These are phyloP conservation scores for Zingel zingel DNA, from an alignment of 2,113 vertebrate genomes.

Conservation along the genomic window DNA sequence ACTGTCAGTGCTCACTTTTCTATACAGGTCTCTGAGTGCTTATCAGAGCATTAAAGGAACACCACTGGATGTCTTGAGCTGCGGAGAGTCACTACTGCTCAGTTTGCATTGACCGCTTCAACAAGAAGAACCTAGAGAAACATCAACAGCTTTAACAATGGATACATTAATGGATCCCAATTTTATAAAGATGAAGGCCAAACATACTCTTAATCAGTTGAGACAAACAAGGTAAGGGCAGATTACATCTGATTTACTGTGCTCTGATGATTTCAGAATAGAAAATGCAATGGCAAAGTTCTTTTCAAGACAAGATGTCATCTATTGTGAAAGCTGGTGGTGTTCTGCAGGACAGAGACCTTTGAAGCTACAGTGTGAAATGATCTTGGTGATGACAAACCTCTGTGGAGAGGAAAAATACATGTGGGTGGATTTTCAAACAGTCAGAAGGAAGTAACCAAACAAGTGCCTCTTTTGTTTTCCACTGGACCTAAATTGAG, in stretches of 20 bases:
- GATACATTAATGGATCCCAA: no score
- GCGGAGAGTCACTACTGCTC: not conserved
- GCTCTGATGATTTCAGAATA: not conserved
- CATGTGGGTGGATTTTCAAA: not conserved
- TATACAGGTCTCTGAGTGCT: not conserved
- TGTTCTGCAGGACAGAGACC: not conserved
- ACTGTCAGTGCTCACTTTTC: constrained; percentile 8
- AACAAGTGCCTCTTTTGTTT: constrained; percentile 24
- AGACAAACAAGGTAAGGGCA: constrained; percentile 37
- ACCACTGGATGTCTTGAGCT: not conserved
- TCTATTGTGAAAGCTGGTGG: not conserved
- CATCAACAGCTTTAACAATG: not conserved
- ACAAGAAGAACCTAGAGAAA: not conserved
- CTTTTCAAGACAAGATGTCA: not conserved
- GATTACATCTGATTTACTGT: not conserved
- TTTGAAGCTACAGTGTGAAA: not conserved
- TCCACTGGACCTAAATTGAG: not conserved
- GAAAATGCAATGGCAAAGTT: not conserved
- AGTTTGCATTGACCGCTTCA: not conserved
- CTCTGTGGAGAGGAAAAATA: not conserved
- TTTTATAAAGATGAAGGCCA: not conserved
- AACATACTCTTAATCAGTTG: not conserved
- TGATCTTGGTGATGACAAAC: constrained; percentile 1
- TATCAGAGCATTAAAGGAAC: not conserved
- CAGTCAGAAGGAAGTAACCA: not conserved